phyloP scores from a whole-genome alignment of 1,140 invertebrate genomes.

The Eumaeus atala region DNA sequence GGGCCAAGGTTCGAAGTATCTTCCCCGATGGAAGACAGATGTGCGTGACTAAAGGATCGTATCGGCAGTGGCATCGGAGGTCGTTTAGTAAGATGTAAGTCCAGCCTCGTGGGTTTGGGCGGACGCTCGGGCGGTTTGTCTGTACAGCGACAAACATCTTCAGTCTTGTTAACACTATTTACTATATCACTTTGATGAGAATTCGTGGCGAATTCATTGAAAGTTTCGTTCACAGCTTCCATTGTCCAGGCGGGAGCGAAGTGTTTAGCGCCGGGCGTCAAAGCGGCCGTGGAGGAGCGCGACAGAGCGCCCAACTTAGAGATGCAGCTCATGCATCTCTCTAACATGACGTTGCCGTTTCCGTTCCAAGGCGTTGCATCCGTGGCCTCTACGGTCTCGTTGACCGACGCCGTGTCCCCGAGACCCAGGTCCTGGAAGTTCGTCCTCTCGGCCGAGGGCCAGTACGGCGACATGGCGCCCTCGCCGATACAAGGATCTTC shows the following conservation, averaged over 20 bases:
- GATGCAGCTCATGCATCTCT: constrained; percentile 85
- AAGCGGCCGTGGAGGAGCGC: constrained; percentile 73
- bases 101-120: constrained; percentile 51
- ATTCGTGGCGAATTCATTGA: constrained; percentile 16
- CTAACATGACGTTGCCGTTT: constrained; percentile 70
- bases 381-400: constrained; percentile 42
- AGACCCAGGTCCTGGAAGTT: constrained; percentile 66
- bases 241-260: constrained; percentile 80
- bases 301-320: constrained; percentile 82
- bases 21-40: constrained; percentile 31
- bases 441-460: constrained; percentile 47
- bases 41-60: constrained; percentile 38
- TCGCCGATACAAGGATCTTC: constrained; percentile 66
- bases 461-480: constrained; percentile 51
- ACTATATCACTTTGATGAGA: constrained; percentile 29
- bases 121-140: constrained; percentile 42
- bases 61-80: constrained; percentile 55
- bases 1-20: constrained; percentile 61
- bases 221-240: constrained; percentile 66
- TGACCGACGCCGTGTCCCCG: constrained; percentile 74
- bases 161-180: constrained; percentile 40
- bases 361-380: constrained; percentile 33
- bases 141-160: constrained; percentile 37
- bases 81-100: constrained; percentile 64
- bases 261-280: constrained; percentile 59